Evolutionary conservation across 2,888 invertebrate species (phyloP).

Genomic region (Ditula angustiorana): DNA sequence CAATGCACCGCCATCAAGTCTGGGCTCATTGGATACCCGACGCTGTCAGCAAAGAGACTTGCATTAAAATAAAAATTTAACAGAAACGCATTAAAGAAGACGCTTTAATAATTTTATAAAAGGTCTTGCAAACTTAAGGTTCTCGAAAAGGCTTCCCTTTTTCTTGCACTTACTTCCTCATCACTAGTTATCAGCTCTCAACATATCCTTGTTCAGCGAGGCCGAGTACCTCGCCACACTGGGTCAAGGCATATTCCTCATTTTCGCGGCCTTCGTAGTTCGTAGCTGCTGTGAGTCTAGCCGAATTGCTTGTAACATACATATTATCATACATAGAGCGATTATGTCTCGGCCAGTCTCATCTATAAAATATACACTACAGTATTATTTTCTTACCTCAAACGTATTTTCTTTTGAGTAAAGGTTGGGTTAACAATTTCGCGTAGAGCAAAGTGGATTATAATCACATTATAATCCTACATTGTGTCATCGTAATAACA

Average conservation of each 20-base stretch:
- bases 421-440: constrained; percentile 3
- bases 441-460: background rate
- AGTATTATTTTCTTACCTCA: background rate
- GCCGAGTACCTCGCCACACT: constrained; percentile 9
- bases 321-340: background rate
- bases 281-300: background rate
- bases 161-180: background rate
- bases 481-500: background rate
- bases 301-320: background rate
- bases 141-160: background rate
- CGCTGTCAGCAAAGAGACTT: no score
- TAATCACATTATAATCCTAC: background rate
- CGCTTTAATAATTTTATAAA: background rate
- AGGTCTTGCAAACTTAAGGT: background rate
- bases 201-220: constrained; percentile 6
- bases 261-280: constrained; percentile 14
- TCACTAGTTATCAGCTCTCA: constrained; percentile 1
- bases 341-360: background rate
- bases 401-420: background rate
- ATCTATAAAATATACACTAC: background rate
- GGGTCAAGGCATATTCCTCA: constrained; percentile 24
- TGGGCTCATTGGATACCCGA: no score
- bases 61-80: no score
- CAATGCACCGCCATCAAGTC: no score
- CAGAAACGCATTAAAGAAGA: background rate